phyloP scores from a whole-genome alignment of 2,888 invertebrate species.

The Caenorhabditis zanzibari region DNA sequence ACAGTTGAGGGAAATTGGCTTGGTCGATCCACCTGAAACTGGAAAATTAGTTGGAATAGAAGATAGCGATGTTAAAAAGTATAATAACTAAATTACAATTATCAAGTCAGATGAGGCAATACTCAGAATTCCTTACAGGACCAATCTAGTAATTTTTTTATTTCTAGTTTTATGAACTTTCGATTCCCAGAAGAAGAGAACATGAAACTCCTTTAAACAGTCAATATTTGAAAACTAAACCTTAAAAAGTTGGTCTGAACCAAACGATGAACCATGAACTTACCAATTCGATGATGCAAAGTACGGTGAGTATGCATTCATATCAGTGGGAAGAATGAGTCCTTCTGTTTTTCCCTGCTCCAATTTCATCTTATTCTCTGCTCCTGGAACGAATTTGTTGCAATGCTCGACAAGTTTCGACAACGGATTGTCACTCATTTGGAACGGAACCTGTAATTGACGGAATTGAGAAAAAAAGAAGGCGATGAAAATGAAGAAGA shows the following conservation, averaged over 20 bases:
- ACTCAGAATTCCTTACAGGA: no score
- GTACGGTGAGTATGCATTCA: constrained; percentile 57
- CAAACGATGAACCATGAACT: constrained; percentile 5
- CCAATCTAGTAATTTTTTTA: no score
- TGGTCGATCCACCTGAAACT: constrained; percentile 64
- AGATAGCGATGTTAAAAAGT: not conserved
- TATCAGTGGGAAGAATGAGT: constrained; percentile 51
- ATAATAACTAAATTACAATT: no score
- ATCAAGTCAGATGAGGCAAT: no score
- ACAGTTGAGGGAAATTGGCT: constrained; percentile 46
- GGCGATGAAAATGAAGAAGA: not conserved
- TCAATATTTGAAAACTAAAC: no score
- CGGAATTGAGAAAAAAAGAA: not conserved
- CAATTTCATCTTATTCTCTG: constrained; percentile 36
- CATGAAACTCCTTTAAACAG: no score
- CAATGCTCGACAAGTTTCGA: constrained; percentile 64
- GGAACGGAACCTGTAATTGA: constrained; percentile 38
- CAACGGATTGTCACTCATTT: constrained; percentile 55
- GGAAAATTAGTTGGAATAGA: no score
- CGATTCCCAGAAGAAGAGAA: no score
- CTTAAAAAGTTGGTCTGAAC: not conserved
- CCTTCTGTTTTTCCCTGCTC: constrained; percentile 26
- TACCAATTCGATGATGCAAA: constrained; percentile 51
- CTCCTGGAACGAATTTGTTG: constrained; percentile 53
- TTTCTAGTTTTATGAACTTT: no score